Conservation (phyloP, 2,797 vertebrate species). For the Pelochelys cantorii region DNA sequence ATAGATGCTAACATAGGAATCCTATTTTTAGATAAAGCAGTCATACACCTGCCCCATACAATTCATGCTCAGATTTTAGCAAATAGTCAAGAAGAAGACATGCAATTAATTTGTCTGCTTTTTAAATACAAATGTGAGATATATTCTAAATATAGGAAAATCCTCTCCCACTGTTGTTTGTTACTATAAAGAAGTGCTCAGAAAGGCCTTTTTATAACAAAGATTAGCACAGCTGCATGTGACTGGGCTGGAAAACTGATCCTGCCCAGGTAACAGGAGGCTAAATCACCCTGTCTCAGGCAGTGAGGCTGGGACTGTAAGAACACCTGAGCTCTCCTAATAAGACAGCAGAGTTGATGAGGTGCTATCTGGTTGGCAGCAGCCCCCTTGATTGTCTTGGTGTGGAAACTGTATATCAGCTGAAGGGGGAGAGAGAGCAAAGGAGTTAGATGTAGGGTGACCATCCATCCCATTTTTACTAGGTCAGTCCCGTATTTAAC, state of each 20-base stretch:
- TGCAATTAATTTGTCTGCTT: not conserved
- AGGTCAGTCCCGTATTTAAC: too few relatives aligned
- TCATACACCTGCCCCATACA: not conserved
- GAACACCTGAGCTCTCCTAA: not conserved
- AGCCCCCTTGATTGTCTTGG: too few relatives aligned
- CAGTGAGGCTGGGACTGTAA: not conserved
- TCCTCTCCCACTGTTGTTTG: not conserved
- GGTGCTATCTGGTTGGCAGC: not conserved
- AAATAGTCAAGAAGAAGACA: not conserved
- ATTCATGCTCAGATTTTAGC: not conserved
- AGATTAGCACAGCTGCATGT: not conserved
- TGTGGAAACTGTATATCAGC: too few relatives aligned
- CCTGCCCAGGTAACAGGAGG: not conserved
- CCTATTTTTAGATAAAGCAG: not conserved
- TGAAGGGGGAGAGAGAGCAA: too few relatives aligned
- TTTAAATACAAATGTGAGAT: not conserved
- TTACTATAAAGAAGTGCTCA: not conserved
- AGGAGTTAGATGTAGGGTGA: too few relatives aligned
- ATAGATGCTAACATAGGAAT: not conserved
- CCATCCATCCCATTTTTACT: too few relatives aligned
- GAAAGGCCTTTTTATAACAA: not conserved
- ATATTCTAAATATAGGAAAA: not conserved
- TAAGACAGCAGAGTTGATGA: not conserved
- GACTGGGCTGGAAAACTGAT: not conserved
- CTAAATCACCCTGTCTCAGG: not conserved